Conservation (phyloP, 2,888 invertebrate genomes). For the Philaethria dido region DNA sequence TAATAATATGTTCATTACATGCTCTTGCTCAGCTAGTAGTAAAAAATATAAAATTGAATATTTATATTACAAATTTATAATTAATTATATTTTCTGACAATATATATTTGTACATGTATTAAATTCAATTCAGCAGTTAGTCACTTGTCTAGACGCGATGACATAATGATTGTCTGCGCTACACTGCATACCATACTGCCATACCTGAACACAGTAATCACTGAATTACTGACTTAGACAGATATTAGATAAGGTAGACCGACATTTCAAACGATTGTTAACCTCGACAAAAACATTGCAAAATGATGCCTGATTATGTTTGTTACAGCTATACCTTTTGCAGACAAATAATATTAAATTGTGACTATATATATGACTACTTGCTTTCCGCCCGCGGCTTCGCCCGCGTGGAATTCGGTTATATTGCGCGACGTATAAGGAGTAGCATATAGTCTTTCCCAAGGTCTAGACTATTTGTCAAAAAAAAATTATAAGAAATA, state of each 20-base stretch:
- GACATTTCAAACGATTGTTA: conserved; percentile 23
- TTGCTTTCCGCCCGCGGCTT: too few species aligned
- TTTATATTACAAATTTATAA: background rate
- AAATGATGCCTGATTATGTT: background rate
- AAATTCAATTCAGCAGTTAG: conserved; percentile 30
- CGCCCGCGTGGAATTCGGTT: too few species aligned
- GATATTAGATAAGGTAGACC: conserved; percentile 28
- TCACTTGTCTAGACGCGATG: conserved; percentile 59
- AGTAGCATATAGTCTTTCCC: too few species aligned
- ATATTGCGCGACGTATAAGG: too few species aligned
- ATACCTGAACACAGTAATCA: conserved; percentile 28
- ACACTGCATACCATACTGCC: conserved; percentile 45
- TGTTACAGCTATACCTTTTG: background rate
- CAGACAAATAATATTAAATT: background rate
- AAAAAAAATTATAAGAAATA: too few species aligned
- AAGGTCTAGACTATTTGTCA: too few species aligned
- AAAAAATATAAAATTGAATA: background rate
- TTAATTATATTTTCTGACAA: background rate
- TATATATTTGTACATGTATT: conserved; percentile 21
- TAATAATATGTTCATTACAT: background rate
- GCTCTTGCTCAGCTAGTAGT: background rate
- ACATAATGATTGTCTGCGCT: conserved; percentile 59
- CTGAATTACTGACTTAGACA: conserved; percentile 26
- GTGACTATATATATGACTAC: too few species aligned
- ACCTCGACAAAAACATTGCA: background rate